A percentile compares a stretch with the other conserved stretches of the same genome.
phyloP scores from a whole-genome alignment of 2,113 vertebrate species.

The Pachycephala philippinensis region DNA sequence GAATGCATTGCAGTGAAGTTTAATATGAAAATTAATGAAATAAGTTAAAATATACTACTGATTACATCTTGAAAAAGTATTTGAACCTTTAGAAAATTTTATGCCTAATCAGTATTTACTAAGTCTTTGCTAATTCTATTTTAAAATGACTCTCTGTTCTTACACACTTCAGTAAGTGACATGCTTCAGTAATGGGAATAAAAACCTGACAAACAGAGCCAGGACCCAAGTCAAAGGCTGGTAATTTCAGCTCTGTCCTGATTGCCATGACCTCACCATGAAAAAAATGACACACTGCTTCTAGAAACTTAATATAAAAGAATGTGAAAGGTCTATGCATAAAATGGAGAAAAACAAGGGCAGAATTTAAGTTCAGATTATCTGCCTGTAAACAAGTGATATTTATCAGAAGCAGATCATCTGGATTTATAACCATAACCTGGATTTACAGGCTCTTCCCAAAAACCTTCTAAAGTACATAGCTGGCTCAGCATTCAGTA shows the following conservation, averaged over 20 bases:
- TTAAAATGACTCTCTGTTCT: neutral
- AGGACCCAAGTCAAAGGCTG: neutral
- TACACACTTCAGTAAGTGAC: neutral
- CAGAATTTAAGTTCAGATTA: accelerated
- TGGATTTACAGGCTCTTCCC: neutral
- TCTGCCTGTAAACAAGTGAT: neutral
- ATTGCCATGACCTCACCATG: neutral
- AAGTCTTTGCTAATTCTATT: neutral
- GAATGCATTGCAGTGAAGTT: neutral
- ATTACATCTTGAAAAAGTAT: neutral
- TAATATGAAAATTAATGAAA: neutral
- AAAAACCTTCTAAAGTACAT: neutral
- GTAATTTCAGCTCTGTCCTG: neutral
- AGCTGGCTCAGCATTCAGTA: neutral
- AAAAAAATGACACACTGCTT: neutral
- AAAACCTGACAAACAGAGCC: neutral
- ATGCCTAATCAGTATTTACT: neutral
- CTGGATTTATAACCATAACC: neutral
- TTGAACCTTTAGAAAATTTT: neutral
- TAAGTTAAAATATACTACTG: neutral
- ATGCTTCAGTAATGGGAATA: neutral
- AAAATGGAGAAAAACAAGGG: neutral
- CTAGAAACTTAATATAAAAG: neutral
- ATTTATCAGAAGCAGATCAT: neutral
- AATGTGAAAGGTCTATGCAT: neutral